Conservation (phyloP, 2,113 vertebrate species). For the Suricata suricatta region DNA sequence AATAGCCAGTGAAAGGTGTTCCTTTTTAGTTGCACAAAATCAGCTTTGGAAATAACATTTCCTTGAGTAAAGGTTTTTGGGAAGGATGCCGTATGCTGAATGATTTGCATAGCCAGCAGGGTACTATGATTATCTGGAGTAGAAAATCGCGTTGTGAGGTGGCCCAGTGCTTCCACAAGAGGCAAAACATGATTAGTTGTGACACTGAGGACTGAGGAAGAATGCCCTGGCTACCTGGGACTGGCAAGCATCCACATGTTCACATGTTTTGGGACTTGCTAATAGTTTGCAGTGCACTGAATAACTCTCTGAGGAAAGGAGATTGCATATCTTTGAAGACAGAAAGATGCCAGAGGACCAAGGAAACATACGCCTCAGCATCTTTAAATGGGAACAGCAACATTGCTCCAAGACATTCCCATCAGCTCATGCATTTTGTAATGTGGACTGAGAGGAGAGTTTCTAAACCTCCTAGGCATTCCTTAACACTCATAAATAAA, state of each 20-base stretch:
- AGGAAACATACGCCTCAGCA: conserved; percentile 35
- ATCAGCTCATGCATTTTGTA: not conserved
- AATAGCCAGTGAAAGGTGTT: conserved; percentile 2
- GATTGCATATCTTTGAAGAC: conserved; percentile 34
- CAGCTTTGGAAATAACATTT: conserved; percentile 31
- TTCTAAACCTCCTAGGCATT: not conserved
- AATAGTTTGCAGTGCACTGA: not conserved
- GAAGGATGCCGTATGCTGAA: not conserved
- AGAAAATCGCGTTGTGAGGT: conserved; percentile 35
- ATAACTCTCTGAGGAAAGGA: conserved; percentile 3
- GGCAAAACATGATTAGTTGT: conserved; percentile 38
- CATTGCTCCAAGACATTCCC: not conserved
- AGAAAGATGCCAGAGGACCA: conserved; percentile 45
- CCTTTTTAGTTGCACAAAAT: conserved; percentile 13
- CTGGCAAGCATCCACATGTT: not conserved
- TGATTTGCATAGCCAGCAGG: conserved; percentile 59
- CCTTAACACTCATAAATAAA: conserved; percentile 12
- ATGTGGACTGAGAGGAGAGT: not conserved
- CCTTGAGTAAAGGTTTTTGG: not conserved
- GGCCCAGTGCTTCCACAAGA: not conserved
- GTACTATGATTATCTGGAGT: conserved; percentile 9
- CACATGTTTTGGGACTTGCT: not conserved
- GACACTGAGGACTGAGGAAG: not conserved
- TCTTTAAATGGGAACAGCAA: not conserved
- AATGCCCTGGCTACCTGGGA: not conserved